Base-by-base conservation (phyloP, 2,797 vertebrate species). In the Squalus acanthias region DNA sequence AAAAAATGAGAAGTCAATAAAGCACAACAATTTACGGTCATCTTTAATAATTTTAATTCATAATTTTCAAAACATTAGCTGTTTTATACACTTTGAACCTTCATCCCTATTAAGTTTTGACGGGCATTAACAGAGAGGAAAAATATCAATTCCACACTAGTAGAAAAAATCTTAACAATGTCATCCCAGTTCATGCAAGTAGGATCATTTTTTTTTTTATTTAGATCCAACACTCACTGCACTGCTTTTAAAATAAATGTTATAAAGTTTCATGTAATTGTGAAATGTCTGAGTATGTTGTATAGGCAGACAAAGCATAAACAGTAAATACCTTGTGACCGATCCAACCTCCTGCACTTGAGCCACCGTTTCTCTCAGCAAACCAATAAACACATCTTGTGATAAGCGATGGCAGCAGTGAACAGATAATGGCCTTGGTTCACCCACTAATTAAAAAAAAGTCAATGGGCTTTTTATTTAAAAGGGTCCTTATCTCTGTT, bases 341-440 rank as follows among this genome's bases (percentile, higher is more conserved):
- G 96, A 96, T 96, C 76, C 91, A 96, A 96, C 96, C 88, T 96
- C 96, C 79, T 96, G 97, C 95, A 97, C 96, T 88, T 97, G 97
- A 60, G 85, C 96, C 94, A 96, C 96, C 96, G 97, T 96, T 93
- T 97, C 95, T 96, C 95, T 97, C 20, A 97, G 79, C 8, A 97
- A 96, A 96, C 92, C 96, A 65, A 97, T 69, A 60, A 98, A 96
- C 65, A 97, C 97, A 92, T 97, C 96, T 39, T 96, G 60, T 29
- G 97, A 96, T 79, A 97, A 93, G 9, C 57, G 8, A 76, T 96
- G 96, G 74, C 69, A 96, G 65, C 10, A 96, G 70, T 95, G 96
- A n/a, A 97, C 97, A 96, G 97, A 97, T 82, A 98, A 96, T 0
- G 97, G 97, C 72, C 72, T 97, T 2, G 96, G 96, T 20, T 89